Evolutionary conservation across 2,888 invertebrate genomes (phyloP).

Genomic region (Cryptocephalus primarius): DNA sequence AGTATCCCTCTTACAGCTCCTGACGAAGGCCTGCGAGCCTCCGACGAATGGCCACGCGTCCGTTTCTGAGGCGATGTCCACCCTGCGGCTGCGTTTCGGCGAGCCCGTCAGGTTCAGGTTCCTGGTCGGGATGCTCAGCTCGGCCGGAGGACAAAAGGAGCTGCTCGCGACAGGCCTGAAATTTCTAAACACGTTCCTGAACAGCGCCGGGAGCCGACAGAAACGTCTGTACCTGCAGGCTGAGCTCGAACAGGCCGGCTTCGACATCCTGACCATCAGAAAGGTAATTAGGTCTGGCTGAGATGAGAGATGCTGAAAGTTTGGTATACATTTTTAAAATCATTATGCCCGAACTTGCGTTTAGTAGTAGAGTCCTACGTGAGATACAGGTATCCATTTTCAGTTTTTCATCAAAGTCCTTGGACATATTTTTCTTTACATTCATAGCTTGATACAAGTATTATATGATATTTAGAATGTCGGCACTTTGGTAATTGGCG

Average conservation of each 20-base stretch:
- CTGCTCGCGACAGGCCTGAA: constrained; percentile 69
- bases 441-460: too few relatives aligned
- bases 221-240: constrained; percentile 76
- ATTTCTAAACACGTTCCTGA: constrained; percentile 75
- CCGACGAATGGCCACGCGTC: constrained; percentile 68
- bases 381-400: too few relatives aligned
- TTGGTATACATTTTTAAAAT: too few relatives aligned
- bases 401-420: too few relatives aligned
- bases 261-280: constrained; percentile 51
- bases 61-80: constrained; percentile 84
- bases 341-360: too few relatives aligned
- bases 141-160: constrained; percentile 57
- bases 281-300: constrained; percentile 35
- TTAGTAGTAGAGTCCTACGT: too few relatives aligned
- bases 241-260: constrained; percentile 72
- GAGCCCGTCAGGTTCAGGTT: constrained; percentile 89
- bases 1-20: constrained; percentile 45
- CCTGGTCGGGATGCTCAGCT: constrained; percentile 78
- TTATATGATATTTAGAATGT: constrained; percentile 43
- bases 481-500: constrained; percentile 50
- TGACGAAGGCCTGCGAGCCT: constrained; percentile 73
- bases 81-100: constrained; percentile 75
- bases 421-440: too few relatives aligned
- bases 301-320: too few relatives aligned
- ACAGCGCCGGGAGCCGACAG: constrained; percentile 64